Evolutionary conservation across 2,888 invertebrate genomes (phyloP), one percentile per base, ranked within the genome.

Genomic region (Drosophila putrida): DNA sequence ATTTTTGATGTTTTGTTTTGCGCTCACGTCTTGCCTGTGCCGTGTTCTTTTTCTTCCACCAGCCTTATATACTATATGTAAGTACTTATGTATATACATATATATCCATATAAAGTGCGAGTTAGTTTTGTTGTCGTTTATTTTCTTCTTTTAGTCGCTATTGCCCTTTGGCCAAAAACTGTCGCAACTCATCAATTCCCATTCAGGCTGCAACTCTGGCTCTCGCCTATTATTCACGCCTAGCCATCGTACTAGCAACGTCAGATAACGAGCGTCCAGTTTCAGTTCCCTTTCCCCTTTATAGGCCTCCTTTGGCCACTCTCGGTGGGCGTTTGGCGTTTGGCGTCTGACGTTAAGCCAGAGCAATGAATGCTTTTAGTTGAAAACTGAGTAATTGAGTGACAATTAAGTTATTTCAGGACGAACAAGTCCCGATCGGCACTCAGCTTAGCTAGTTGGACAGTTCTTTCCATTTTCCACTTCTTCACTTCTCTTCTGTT

Each of bases 311-410:
- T 51, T 31, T 57, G 27, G 35, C 35, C 53, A 55, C 51, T 27
- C 55, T 27, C 59, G 25, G 47, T 71, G 55, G 68, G 65, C 68
- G 69, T 51, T 67, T 51, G 68, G 65, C 68, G 69, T 51, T 67
- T 51, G 55, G 59, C 43, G 36, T 47, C 68, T 82, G 80, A 85
- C 83, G 80, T 75, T 80, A 78, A 78, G 74, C 78, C 80, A 80
- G 85, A 79, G 78, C 80, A 82, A 83, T 80, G 82, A 89, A 82
- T 82, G 87, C 88, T 88, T 88, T 84, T 82, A 88, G 86, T 86
- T 90, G 90, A 90, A 90, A 90, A 89, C 90, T 91, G 90, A 91
- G 90, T 90, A 91, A 91, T 91, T 90, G 91, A 90, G 90, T 91
- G 91, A 91, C 91, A 91, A 91, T 91, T 91, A 91, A 91, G 90